These are phyloP conservation scores for Metopolophium dirhodum DNA, from an alignment of 1,140 invertebrate species.

Conservation along the genomic window DNA sequence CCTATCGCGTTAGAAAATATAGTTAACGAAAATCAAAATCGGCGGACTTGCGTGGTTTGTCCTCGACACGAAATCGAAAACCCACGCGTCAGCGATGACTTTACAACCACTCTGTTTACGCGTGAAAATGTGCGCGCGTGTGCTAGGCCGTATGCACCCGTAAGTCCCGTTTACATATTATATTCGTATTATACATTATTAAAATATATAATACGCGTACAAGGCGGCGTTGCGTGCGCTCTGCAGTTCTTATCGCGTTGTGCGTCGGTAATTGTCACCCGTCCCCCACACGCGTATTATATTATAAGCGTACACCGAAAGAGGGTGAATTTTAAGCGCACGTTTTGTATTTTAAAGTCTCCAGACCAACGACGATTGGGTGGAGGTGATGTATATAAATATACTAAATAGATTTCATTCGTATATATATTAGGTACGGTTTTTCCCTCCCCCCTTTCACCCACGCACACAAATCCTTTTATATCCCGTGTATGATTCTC, in stretches of 20 bases:
- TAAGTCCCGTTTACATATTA: neutral
- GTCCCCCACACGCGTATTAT: neutral
- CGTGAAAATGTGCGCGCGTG: neutral
- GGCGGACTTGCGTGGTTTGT: no score
- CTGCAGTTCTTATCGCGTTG: slow-evolving; percentile 20
- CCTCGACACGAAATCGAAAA: neutral
- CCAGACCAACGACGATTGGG: no score
- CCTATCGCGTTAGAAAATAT: neutral
- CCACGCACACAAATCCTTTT: neutral
- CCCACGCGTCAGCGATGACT: neutral
- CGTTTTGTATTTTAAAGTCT: slow-evolving; percentile 26
- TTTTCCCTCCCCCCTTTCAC: neutral
- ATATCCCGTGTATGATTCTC: neutral
- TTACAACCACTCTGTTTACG: neutral
- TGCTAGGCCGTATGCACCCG: neutral
- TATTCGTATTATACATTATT: neutral
- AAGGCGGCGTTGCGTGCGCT: neutral
- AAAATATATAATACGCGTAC: neutral
- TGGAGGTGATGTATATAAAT: neutral
- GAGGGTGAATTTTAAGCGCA: slow-evolving; percentile 8
- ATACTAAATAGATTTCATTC: neutral
- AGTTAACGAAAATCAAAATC: neutral
- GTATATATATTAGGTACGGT: neutral
- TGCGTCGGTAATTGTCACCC: slow-evolving; percentile 6
- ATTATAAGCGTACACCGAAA: neutral